A percentile compares a stretch with the other conserved stretches of the same genome.
Evolutionary conservation across 1,140 invertebrate genomes (phyloP).

Genomic region (Calliphora vicina): DNA sequence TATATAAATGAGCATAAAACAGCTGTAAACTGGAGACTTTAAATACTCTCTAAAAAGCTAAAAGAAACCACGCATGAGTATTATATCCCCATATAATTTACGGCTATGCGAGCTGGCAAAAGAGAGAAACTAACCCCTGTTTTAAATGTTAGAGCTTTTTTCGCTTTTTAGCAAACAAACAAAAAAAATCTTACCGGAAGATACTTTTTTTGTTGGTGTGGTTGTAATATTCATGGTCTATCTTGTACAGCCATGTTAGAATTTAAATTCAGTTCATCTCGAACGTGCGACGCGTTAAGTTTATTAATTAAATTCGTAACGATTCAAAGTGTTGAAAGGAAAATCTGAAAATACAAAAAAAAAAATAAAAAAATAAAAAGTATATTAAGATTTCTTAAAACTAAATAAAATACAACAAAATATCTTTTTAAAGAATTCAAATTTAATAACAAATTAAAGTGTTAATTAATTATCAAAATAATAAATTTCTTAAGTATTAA

Average conservation of each 20-base stretch:
- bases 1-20: neutral
- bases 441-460: no score
- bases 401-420: no score
- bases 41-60: neutral
- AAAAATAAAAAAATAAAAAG: neutral
- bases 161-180: no score
- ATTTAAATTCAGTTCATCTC: conserved; percentile 33
- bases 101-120: neutral
- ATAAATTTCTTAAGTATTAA: neutral
- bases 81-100: no score
- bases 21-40: neutral
- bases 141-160: neutral
- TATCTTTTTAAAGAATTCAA: no score
- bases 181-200: neutral
- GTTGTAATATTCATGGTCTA: conserved; percentile 18
- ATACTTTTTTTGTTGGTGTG: neutral
- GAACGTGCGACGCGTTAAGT: conserved; percentile 29
- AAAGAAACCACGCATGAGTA: neutral
- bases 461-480: no score
- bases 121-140: neutral
- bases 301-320: conserved; percentile 24
- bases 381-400: neutral
- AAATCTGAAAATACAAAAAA: no score
- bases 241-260: neutral
- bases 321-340: neutral